These are phyloP conservation scores for Bubo bubo DNA, from an alignment of 2,113 vertebrate genomes.

Conservation along the genomic window DNA sequence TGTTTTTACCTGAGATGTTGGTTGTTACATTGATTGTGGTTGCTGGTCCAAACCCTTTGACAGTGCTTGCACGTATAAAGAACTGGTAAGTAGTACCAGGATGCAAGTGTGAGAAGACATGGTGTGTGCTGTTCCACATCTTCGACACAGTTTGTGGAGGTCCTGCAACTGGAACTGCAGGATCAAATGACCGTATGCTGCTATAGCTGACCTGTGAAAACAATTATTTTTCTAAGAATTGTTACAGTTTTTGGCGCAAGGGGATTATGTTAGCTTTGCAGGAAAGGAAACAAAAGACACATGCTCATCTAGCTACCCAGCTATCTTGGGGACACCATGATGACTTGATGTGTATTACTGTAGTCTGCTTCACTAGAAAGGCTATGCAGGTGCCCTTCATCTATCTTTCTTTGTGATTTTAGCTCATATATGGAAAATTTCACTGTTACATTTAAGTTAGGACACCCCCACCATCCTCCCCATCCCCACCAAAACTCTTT, in stretches of 20 bases:
- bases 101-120: conserved; percentile 90
- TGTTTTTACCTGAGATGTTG: conserved; percentile 91
- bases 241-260: neutral
- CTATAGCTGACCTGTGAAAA: conserved; percentile 89
- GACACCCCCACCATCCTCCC: neutral
- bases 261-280: neutral
- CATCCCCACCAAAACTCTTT: neutral
- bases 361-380: neutral
- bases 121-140: conserved; percentile 90
- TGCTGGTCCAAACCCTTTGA: conserved; percentile 93
- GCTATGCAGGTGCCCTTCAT: neutral
- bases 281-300: neutral
- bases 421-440: neutral
- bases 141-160: conserved; percentile 88
- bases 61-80: conserved; percentile 90
- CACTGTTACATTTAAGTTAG: neutral
- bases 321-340: neutral
- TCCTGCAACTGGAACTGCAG: conserved; percentile 89
- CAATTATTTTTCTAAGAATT: neutral
- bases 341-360: neutral
- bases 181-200: conserved; percentile 92
- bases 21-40: conserved; percentile 93
- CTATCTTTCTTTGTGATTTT: neutral
- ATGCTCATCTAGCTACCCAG: neutral
- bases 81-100: conserved; percentile 97